Evolutionary conservation across 2,888 invertebrate genomes (phyloP), one percentile per base, ranked within the genome.

Genomic region (Pseudococcus longispinus): DNA sequence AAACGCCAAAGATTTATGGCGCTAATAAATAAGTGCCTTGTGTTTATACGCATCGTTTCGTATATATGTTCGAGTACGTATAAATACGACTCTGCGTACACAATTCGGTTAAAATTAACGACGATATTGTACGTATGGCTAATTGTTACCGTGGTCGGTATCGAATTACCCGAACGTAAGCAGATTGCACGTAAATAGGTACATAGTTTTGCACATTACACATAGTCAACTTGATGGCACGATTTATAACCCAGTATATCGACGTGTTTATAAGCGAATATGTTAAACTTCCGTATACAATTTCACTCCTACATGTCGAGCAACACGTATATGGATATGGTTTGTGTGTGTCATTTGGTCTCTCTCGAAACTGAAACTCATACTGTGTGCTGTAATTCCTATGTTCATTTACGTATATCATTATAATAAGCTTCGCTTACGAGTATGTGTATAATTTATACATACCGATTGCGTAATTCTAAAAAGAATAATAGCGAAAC

Each of bases 281-380:
- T 26, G 65, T 65, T 26, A 23, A 65, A 65, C 65, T 65, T 65
- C 65, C 65, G 65, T 65, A 26, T 60, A n/a, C n/a, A 60, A 60
- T 65, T 65, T 65, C 65, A 65, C 65, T 65, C 65, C 65, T 65
- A 65, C 65, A 65, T 60, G 15, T 65, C 65, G 65, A 65, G 65
- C 65, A 65, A 26, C 65, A 26, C 26, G 65, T 65, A 55, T 55
- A 65, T 65, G 65, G 65, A 13, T 5, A 65, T 55, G 44, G 55
- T 55, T 55, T 55, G 20, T 55, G 65, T 65, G 11, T 65, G 65
- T 65, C 65, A 65, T 65, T 65, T 26, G 23, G 65, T 65, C 65
- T 51, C 51, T 13, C 46, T 46, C 13, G 46, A 46, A 46, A 13
- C 15, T 15, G 51, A 51, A 51, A 15, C 51, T 4, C n/a, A 51